Evolutionary conservation across 2,797 vertebrate genomes (phyloP), one percentile per base, ranked within the genome.

Genomic region (Anableps anableps): DNA sequence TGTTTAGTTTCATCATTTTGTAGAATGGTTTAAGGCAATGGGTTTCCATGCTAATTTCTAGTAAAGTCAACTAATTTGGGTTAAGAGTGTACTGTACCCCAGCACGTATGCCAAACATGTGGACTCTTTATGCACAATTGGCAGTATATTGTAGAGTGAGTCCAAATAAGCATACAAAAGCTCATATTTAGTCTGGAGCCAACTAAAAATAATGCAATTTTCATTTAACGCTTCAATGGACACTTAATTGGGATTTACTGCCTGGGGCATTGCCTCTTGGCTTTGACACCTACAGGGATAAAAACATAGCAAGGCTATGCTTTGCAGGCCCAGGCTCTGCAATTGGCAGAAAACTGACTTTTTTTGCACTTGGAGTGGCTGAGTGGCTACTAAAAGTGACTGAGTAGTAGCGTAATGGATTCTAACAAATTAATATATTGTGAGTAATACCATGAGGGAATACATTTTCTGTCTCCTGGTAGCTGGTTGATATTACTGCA

Each of bases 171-270:
- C 6, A 19, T 34, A 3, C 58, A 62, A n/a, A 62, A 62, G 31
- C 58, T 62, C 58, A 17, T 62, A 7, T 62, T 62, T 62, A 17
- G 31, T 34, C 16, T 7, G 31, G 11, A 34, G 29, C 16, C 17
- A 34, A 34, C 29, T 62, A 29, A 62, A 62, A 62, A 62, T 62
- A 62, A 62, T 62, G 58, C 17, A 62, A 62, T 62, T 62, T 62
- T 34, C 6, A 62, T 62, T 62, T 62, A 31, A 62, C 16, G 31
- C 14, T 62, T 62, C 58, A 62, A 34, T 34, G 58, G 31, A 31
- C 29, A 19, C 48, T 74, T 79, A 31, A 34, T 58, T 50, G 41
- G 53, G 36, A 86, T 53, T 72, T 77, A 47, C 70, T 72, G 73
- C 76, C 82, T 68, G 38, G 72, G 47, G 58, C 74, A 47, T 81